phyloP scores from a whole-genome alignment of 1,140 invertebrate species.

The Formica exsecta region DNA sequence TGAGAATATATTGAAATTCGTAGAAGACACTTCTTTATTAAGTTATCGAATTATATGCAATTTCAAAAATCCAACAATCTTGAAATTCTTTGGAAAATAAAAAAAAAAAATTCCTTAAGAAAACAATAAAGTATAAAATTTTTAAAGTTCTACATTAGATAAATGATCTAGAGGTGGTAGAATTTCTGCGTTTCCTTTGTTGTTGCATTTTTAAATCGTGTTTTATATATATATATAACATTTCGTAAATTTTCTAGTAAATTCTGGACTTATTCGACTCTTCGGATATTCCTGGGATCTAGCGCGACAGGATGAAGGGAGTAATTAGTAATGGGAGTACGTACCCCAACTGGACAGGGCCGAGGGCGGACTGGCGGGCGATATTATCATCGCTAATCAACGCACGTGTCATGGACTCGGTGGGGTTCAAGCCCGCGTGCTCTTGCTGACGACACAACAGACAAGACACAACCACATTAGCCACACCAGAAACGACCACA shows the following conservation, averaged over 20 bases:
- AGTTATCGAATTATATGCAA: background rate
- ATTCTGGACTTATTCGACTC: constrained; percentile 17
- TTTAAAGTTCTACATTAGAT: background rate
- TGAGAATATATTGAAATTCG: background rate
- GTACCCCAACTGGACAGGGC: constrained; percentile 96
- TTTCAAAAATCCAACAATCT: background rate
- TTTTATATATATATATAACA: too few relatives aligned
- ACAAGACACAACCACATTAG: constrained; percentile 89
- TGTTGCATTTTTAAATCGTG: too few relatives aligned
- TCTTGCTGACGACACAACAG: constrained; percentile 93
- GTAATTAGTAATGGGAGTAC: constrained; percentile 87
- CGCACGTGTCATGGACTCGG: constrained; percentile 96
- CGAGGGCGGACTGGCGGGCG: constrained; percentile 91
- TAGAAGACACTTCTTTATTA: background rate
- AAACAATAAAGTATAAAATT: too few relatives aligned
- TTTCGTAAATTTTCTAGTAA: background rate
- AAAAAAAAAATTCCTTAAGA: too few relatives aligned
- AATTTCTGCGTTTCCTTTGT: background rate
- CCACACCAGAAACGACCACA: constrained; percentile 86
- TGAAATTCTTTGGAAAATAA: background rate
- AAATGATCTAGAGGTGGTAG: background rate
- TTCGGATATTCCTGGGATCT: constrained; percentile 44
- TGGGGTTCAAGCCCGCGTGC: constrained; percentile 94
- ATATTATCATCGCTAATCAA: constrained; percentile 96
- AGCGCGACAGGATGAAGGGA: constrained; percentile 58